Evolutionary conservation across 2,113 vertebrate species (phyloP).

Genomic region (Indri indri): DNA sequence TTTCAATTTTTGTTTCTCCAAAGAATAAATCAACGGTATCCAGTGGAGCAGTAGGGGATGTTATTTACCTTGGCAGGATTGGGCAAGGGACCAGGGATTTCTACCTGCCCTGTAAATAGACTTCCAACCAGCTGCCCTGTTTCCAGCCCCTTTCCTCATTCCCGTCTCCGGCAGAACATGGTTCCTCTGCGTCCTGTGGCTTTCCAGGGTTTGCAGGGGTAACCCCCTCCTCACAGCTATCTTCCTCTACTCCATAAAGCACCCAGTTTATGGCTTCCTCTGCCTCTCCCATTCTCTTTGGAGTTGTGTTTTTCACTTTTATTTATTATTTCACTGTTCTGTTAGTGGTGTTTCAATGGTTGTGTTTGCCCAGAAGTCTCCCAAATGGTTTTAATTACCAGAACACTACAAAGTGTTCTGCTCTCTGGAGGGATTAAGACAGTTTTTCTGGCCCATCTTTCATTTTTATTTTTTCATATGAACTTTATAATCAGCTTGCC

Average conservation of each 20-base stretch:
- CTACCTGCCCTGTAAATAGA: not conserved
- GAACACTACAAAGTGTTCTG: not conserved
- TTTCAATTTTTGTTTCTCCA: not conserved
- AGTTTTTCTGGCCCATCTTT: not conserved
- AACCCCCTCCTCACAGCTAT: not conserved
- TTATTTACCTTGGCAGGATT: not conserved
- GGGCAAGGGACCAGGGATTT: not conserved
- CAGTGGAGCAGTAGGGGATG: not conserved
- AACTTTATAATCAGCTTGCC: slow-evolving; percentile 27
- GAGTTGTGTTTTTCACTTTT: not conserved
- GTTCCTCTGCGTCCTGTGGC: not conserved
- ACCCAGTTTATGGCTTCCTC: not conserved
- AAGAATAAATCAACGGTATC: not conserved
- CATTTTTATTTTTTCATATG: slow-evolving; percentile 16
- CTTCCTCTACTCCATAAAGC: not conserved
- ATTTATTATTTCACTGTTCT: slow-evolving; percentile 17
- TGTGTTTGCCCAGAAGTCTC: not conserved
- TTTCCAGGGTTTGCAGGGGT: not conserved
- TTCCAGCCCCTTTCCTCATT: not conserved
- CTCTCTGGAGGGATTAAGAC: not conserved
- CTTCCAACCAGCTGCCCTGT: not conserved
- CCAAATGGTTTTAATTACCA: slow-evolving; percentile 15
- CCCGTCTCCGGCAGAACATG: not conserved
- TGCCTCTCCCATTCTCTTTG: not conserved
- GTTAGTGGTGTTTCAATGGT: not conserved